These are phyloP conservation scores for Sminthurides aquaticus DNA, from an alignment of 2,888 invertebrate genomes.

Conservation along the genomic window DNA sequence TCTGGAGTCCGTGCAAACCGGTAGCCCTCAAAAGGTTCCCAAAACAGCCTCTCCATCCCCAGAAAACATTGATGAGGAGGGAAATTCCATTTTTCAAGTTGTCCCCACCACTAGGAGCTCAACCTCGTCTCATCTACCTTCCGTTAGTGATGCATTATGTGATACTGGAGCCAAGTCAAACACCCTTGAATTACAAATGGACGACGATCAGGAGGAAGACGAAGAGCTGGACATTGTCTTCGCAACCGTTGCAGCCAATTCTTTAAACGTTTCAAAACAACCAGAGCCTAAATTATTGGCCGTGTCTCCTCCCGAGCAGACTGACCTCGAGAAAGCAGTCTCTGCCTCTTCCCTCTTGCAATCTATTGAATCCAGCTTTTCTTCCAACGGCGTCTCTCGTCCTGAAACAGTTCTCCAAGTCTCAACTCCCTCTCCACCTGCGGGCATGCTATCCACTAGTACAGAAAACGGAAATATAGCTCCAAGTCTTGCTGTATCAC, in stretches of 20 bases:
- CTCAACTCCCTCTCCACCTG: conserved; percentile 52
- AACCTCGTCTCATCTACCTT: not conserved
- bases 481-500: conserved; percentile 20
- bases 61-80: not conserved
- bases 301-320: conserved; percentile 19
- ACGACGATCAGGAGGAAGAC: conserved; percentile 17
- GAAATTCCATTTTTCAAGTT: not conserved
- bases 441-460: conserved; percentile 55
- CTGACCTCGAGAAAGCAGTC: conserved; percentile 35
- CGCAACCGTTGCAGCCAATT: conserved; percentile 5
- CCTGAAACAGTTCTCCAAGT: conserved; percentile 26
- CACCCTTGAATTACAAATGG: conserved; percentile 8
- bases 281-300: not conserved
- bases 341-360: conserved; percentile 26
- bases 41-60: not conserved
- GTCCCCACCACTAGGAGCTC: not conserved
- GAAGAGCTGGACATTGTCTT: conserved; percentile 7
- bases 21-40: not conserved
- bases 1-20: not conserved
- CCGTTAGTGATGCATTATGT: not conserved
- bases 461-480: conserved; percentile 54
- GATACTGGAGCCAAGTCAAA: not conserved
- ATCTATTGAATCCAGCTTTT: conserved; percentile 11
- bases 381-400: conserved; percentile 16
- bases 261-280: conserved; percentile 1